Conservation (phyloP, 2,113 vertebrate genomes). For the Rhinogobius similis region DNA sequence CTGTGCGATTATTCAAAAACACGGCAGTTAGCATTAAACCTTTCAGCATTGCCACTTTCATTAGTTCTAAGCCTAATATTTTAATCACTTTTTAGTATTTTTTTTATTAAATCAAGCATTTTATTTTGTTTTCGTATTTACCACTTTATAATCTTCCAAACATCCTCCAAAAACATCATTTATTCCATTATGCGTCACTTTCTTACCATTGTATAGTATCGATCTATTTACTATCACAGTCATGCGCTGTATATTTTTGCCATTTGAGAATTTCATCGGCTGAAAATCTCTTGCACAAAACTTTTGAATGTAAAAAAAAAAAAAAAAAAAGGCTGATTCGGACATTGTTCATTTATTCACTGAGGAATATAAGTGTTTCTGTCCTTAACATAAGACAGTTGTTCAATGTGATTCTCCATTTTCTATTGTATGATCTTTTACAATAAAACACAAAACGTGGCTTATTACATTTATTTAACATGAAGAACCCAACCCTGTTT, state of each 20-base stretch:
- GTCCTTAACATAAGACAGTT: neutral
- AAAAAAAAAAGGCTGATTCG: neutral
- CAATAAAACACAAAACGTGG: slow-evolving; percentile 4
- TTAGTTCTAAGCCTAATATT: neutral
- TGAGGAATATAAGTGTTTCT: slow-evolving; percentile 1
- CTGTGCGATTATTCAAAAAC: no score
- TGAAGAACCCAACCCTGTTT: no score
- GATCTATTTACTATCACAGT: neutral
- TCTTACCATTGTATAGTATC: neutral
- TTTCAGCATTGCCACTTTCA: neutral
- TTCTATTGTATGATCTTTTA: slow-evolving; percentile 12
- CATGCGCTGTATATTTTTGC: neutral
- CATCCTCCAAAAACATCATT: no score
- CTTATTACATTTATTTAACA: neutral
- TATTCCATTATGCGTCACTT: neutral
- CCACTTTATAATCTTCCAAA: slow-evolving; percentile 1
- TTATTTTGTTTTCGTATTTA: neutral
- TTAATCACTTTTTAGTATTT: neutral
- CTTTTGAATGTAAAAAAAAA: neutral
- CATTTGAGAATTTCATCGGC: neutral
- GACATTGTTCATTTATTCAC: slow-evolving; percentile 6
- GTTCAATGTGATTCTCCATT: neutral
- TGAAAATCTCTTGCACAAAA: neutral
- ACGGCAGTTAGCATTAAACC: no score
- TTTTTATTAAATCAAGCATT: neutral